These are phyloP conservation scores for Apotomis capreana DNA, from an alignment of 2,888 invertebrate genomes.

Conservation along the genomic window DNA sequence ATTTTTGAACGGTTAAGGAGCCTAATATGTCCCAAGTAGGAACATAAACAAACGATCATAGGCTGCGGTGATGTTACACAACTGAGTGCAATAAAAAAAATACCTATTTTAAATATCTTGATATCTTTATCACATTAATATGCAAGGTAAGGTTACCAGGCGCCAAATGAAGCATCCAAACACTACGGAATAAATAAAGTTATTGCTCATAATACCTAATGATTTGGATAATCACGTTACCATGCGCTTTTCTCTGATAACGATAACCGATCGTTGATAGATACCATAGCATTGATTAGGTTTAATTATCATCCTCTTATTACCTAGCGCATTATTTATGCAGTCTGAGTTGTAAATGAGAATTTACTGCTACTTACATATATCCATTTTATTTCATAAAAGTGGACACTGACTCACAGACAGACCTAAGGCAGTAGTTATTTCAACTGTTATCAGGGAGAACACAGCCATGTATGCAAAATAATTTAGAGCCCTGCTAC, in stretches of 20 bases:
- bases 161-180: too few species aligned
- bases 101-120: too few species aligned
- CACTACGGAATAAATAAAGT: background rate
- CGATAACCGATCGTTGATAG: slow-evolving; percentile 13
- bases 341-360: slow-evolving; percentile 8
- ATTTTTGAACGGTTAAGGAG: too few species aligned
- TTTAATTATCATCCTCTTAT: slow-evolving; percentile 5
- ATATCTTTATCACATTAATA: too few species aligned
- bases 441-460: too few species aligned
- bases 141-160: too few species aligned
- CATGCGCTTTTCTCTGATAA: background rate
- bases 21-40: background rate
- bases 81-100: too few species aligned
- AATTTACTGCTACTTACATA: background rate
- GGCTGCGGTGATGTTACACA: too few species aligned
- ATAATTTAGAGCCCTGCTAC: too few species aligned
- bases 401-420: background rate
- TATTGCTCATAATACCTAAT: background rate
- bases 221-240: background rate
- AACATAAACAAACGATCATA: too few species aligned
- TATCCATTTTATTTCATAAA: background rate
- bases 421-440: too few species aligned
- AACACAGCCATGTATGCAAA: too few species aligned
- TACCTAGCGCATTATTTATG: background rate
- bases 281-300: background rate